phyloP scores from a whole-genome alignment of 2,888 invertebrate genomes.

The Aporophyla nigra region DNA sequence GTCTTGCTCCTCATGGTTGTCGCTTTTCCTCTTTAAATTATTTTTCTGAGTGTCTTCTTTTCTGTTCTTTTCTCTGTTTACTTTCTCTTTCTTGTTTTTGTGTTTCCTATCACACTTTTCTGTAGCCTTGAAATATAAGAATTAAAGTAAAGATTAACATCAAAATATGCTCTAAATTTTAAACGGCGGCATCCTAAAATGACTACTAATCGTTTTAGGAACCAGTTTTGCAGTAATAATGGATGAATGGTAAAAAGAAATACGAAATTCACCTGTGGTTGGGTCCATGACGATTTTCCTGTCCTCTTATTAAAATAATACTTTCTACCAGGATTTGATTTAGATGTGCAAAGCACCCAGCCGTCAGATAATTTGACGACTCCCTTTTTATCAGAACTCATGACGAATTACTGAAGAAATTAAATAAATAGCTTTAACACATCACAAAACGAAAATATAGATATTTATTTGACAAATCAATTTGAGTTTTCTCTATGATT shows the following conservation, averaged over 20 bases:
- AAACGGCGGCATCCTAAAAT: neutral
- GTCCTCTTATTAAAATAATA: constrained; percentile 88
- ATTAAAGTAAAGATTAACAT: constrained; percentile 18
- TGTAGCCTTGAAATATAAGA: constrained; percentile 76
- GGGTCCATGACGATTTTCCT: constrained; percentile 87
- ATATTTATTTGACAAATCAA: constrained; percentile 75
- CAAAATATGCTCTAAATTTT: neutral
- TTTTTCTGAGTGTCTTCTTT: constrained; percentile 76
- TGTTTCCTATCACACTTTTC: constrained; percentile 74
- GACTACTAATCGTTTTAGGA: constrained; percentile 20
- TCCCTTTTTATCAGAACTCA: constrained; percentile 82
- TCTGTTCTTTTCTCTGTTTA: constrained; percentile 73
- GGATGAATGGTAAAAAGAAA: constrained; percentile 57
- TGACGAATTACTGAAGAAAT: constrained; percentile 70
- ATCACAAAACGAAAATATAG: constrained; percentile 69
- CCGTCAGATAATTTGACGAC: constrained; percentile 86
- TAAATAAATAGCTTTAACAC: constrained; percentile 69
- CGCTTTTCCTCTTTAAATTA: constrained; percentile 82
- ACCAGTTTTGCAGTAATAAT: constrained; percentile 42
- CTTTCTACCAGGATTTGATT: constrained; percentile 85
- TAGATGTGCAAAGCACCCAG: constrained; percentile 86
- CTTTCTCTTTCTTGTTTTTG: constrained; percentile 75
- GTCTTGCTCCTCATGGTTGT: constrained; percentile 70
- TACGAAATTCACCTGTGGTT: constrained; percentile 85
- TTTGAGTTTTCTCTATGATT: constrained; percentile 69